phyloP scores from a whole-genome alignment of 2,888 invertebrate genomes.

The Palloptera scutellata region DNA sequence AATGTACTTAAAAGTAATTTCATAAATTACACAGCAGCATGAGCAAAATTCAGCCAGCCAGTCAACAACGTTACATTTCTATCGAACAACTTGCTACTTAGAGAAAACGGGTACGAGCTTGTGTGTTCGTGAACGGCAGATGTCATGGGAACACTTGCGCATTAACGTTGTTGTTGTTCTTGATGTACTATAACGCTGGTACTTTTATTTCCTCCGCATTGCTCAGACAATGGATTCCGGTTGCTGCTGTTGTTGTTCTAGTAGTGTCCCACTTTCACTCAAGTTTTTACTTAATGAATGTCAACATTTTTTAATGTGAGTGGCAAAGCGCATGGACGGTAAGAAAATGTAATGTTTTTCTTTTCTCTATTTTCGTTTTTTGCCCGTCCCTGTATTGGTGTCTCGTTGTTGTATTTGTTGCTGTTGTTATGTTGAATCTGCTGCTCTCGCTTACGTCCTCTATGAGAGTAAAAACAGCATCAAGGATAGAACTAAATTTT shows the following conservation, averaged over 20 bases:
- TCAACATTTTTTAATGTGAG: not conserved
- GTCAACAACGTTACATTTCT: not conserved
- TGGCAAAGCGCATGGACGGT: not conserved
- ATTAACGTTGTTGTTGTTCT: not conserved
- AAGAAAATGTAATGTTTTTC: not conserved
- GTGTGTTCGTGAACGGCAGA: no score
- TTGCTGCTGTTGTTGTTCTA: not conserved
- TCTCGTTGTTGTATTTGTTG: no score
- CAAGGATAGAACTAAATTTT: no score
- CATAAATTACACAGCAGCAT: constrained; percentile 1
- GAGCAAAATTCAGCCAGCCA: not conserved
- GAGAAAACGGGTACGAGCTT: no score
- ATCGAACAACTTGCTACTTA: no score
- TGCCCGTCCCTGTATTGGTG: not conserved
- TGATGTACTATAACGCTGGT: not conserved
- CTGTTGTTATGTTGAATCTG: no score
- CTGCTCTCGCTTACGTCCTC: no score
- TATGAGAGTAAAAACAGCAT: no score
- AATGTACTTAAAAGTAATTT: constrained; percentile 10
- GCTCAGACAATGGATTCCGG: constrained; percentile 2
- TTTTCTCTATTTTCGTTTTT: no score
- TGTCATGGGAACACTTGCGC: not conserved
- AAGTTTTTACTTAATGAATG: constrained; percentile 10
- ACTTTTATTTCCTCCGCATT: not conserved
- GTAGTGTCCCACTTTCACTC: not conserved